Base-by-base conservation (phyloP, 2,888 invertebrate genomes). In the Diarsia dahlii region DNA sequence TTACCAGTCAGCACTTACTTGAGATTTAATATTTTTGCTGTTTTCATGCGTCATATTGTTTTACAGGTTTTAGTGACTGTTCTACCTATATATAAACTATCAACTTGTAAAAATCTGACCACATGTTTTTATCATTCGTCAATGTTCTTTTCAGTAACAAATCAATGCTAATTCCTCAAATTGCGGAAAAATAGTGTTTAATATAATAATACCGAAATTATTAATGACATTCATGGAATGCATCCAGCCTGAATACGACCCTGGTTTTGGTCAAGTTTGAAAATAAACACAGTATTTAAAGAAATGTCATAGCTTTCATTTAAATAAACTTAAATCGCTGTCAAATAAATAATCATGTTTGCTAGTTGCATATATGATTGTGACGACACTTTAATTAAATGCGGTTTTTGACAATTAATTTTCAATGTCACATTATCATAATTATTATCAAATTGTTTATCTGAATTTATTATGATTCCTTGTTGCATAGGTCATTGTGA, bases 281-380 rank as follows among this genome's bases (percentile, higher is more conserved):
- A 28, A 76, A 66, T 58, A 28, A 74, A 45, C 0, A 12, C 15
- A 8, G 12, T 54, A 23, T 72, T 76, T 70, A 68, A 12, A 54
- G 12, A 83, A 75, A 74, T 75, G 58, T 77, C 76, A 77, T 20
- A 12, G 76, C 45, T 54, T 75, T 69, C 65, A 77, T 75, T 80
- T 66, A 6, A 74, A 39, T 18, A 18, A 12, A 28, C 28, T 54
- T 9, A 46, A 58, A 64, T 76, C 48, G 5, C 48, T 28, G 8
- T 23, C 3, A 46, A 12, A 6, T 39, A 56, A n/a, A 50, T 52
- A 23, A 34, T 15, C 2, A 23, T 46, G 20, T 15, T 28, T 64
- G 6, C 8, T 5, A 39, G 39, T 12, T 48, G 1, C 39, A 23
- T 5, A 62, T 5, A 45, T 23, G 4, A 62, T 23, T 52, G 62